Evolutionary conservation across 1,140 invertebrate genomes (phyloP).

Genomic region (Danaus melanippus): DNA sequence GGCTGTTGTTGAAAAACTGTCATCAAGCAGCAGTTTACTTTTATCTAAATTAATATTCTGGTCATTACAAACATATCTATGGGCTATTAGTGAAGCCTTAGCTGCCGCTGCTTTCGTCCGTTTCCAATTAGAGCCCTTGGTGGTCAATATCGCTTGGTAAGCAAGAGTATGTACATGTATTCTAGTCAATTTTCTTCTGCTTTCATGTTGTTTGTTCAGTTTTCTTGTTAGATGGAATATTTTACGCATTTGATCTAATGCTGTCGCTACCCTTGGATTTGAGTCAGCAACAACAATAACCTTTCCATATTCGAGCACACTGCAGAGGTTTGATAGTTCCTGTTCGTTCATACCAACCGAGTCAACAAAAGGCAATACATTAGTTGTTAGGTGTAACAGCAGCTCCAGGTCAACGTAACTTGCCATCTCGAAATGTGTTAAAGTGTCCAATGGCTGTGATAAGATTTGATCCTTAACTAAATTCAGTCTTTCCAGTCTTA

Average conservation of each 20-base stretch:
- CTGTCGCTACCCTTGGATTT: slow-evolving; percentile 84
- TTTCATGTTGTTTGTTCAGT: slow-evolving; percentile 58
- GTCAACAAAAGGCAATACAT: slow-evolving; percentile 83
- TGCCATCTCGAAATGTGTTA: slow-evolving; percentile 91
- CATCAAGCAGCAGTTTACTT: slow-evolving; percentile 84
- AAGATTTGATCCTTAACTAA: slow-evolving; percentile 80
- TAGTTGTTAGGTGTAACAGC: slow-evolving; percentile 77
- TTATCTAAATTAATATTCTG: slow-evolving; percentile 80
- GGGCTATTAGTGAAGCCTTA: slow-evolving; percentile 87
- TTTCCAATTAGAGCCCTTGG: slow-evolving; percentile 80
- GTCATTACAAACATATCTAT: slow-evolving; percentile 88
- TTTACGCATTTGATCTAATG: slow-evolving; percentile 88
- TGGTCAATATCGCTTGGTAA: slow-evolving; percentile 87
- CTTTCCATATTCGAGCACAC: slow-evolving; percentile 79
- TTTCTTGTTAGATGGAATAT: slow-evolving; percentile 76
- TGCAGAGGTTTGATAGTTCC: slow-evolving; percentile 85
- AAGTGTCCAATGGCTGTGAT: slow-evolving; percentile 73
- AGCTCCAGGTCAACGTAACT: slow-evolving; percentile 84
- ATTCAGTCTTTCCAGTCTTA: slow-evolving; percentile 76
- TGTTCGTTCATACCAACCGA: slow-evolving; percentile 95
- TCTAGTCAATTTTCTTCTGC: slow-evolving; percentile 77
- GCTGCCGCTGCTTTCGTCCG: slow-evolving; percentile 85
- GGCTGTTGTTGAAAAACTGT: slow-evolving; percentile 85
- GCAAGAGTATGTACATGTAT: slow-evolving; percentile 91
- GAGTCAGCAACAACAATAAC: slow-evolving; percentile 84